These are phyloP conservation scores for Hippopotamyrus pictus DNA, from an alignment of 2,797 vertebrate species.

Conservation along the genomic window DNA sequence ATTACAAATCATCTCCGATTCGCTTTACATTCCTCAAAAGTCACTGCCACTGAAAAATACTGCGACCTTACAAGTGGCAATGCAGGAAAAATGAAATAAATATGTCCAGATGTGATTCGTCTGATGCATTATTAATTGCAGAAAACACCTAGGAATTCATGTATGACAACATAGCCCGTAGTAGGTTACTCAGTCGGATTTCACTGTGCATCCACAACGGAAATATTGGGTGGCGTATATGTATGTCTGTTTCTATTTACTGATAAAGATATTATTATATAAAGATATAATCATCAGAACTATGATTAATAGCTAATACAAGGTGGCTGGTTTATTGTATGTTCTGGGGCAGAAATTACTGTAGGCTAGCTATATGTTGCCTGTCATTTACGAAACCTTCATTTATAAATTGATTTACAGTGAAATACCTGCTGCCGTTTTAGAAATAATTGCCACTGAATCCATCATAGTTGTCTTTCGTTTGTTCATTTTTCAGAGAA, in stretches of 20 bases:
- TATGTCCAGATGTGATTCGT: not conserved
- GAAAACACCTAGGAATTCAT: not conserved
- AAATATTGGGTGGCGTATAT: not conserved
- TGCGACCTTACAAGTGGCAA: not conserved
- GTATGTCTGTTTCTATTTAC: not conserved
- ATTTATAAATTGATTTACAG: not conserved
- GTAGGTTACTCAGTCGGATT: not conserved
- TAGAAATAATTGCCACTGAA: not conserved
- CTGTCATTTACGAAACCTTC: not conserved
- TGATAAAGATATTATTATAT: not conserved
- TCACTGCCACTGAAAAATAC: not conserved
- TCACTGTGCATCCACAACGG: not conserved
- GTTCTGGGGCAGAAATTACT: not conserved
- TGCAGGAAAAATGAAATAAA: not conserved
- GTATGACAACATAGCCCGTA: not conserved
- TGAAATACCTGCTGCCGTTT: not conserved
- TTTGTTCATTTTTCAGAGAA: not conserved
- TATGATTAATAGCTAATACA: not conserved
- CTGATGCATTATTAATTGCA: not conserved
- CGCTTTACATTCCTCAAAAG: not conserved
- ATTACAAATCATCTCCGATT: not conserved
- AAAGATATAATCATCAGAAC: not conserved
- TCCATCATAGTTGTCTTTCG: not conserved
- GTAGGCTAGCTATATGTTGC: not conserved
- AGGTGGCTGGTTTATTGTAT: not conserved